Evolutionary conservation across 2,113 vertebrate species (phyloP).

Genomic region (rabbit (Oryctolagus cuniculus)): mOryCun1.1 NC_091440.1:110867001-110867500

Average conservation of each 20-base stretch:
- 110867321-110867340: constrained; percentile 83
- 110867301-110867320: constrained; percentile 88
- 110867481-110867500: constrained; percentile 21
- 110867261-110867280: constrained; percentile 87
- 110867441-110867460: constrained; percentile 84
- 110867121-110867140: constrained; percentile 84
- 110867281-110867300: constrained; percentile 87
- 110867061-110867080: neutral
- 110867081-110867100: constrained; percentile 36
- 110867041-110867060: neutral
- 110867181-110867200: constrained; percentile 87
- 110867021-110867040: neutral
- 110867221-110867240: constrained; percentile 87
- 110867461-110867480: constrained; percentile 51
- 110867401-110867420: constrained; percentile 83
- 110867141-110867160: constrained; percentile 87
- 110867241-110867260: constrained; percentile 86
- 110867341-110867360: constrained; percentile 91
- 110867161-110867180: constrained; percentile 87
- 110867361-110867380: constrained; percentile 88
- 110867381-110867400: constrained; percentile 87
- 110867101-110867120: constrained; percentile 76
- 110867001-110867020: neutral
- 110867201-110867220: constrained; percentile 87
- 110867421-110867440: constrained; percentile 86